phyloP scores from a whole-genome alignment of 2,888 invertebrate genomes.

The Empis stercorea region DNA sequence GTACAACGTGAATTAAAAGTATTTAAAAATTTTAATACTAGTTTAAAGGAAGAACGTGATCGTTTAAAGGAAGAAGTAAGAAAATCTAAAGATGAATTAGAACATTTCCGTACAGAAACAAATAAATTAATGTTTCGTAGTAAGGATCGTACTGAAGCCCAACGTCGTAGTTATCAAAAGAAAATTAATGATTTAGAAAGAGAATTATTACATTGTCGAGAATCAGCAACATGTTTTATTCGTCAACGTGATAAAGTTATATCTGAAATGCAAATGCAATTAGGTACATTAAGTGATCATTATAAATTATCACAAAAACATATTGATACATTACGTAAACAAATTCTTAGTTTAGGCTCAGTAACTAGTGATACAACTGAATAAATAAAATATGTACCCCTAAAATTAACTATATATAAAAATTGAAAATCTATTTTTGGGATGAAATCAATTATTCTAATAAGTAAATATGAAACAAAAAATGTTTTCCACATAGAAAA shows the following conservation, averaged over 20 bases:
- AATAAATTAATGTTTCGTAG: conserved; percentile 27
- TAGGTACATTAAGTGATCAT: conserved; percentile 29
- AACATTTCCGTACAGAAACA: conserved; percentile 21
- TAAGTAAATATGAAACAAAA: too few species aligned
- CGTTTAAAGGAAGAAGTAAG: conserved; percentile 23
- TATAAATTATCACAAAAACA: conserved; percentile 34
- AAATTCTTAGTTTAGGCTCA: conserved; percentile 17
- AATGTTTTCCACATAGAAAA: too few species aligned
- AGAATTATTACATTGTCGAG: conserved; percentile 30
- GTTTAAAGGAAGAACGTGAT: conserved; percentile 26
- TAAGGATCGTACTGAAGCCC: conserved; percentile 29
- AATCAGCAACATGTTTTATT: conserved; percentile 26
- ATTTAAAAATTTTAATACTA: conserved; percentile 27
- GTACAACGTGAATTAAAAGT: conserved; percentile 28
- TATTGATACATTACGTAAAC: conserved; percentile 28
- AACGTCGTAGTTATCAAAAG: conserved; percentile 27
- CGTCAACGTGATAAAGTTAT: conserved; percentile 32
- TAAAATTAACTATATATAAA: too few species aligned
- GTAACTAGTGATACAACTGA: background rate
- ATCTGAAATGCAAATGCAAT: conserved; percentile 28
- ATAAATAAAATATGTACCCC: too few species aligned
- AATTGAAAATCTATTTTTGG: too few species aligned
- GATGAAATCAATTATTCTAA: too few species aligned
- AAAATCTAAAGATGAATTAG: conserved; percentile 22
- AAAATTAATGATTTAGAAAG: conserved; percentile 30